phyloP scores from a whole-genome alignment of 2,797 vertebrate genomes.

The Sphaeramia orbicularis region DNA sequence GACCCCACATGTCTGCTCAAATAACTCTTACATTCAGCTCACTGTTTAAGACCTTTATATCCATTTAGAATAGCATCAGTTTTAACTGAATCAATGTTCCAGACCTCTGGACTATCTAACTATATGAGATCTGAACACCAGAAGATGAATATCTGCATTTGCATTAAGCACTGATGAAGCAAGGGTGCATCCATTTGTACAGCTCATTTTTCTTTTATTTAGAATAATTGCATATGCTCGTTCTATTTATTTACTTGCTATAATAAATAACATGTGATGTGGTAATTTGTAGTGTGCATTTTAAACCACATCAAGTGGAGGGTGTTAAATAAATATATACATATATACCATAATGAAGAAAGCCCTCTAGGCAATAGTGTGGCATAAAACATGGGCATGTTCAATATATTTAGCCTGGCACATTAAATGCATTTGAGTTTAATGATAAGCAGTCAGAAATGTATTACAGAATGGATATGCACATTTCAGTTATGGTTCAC shows the following conservation, averaged over 20 bases:
- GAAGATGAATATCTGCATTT: slow-evolving; percentile 46
- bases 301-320: background rate
- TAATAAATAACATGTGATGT: background rate
- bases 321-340: no score
- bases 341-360: no score
- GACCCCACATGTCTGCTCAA: background rate
- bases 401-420: background rate
- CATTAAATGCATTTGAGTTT: slow-evolving; percentile 4
- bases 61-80: slow-evolving; percentile 20
- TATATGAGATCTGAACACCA: slow-evolving; percentile 49
- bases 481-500: slow-evolving; percentile 28
- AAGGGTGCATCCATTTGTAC: background rate
- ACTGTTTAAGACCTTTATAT: slow-evolving; percentile 26
- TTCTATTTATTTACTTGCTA: background rate
- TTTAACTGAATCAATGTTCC: slow-evolving; percentile 44
- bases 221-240: slow-evolving; percentile 4
- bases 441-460: slow-evolving; percentile 39
- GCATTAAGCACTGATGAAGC: slow-evolving; percentile 55
- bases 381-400: background rate
- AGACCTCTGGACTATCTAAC: slow-evolving; percentile 38
- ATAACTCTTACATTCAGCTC: slow-evolving; percentile 21
- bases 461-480: slow-evolving; percentile 22
- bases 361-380: background rate
- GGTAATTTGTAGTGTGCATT: background rate
- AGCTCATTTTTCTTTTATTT: slow-evolving; percentile 27